Conservation (phyloP, 2,888 invertebrate species). For the Cantharis flavilabris region DNA sequence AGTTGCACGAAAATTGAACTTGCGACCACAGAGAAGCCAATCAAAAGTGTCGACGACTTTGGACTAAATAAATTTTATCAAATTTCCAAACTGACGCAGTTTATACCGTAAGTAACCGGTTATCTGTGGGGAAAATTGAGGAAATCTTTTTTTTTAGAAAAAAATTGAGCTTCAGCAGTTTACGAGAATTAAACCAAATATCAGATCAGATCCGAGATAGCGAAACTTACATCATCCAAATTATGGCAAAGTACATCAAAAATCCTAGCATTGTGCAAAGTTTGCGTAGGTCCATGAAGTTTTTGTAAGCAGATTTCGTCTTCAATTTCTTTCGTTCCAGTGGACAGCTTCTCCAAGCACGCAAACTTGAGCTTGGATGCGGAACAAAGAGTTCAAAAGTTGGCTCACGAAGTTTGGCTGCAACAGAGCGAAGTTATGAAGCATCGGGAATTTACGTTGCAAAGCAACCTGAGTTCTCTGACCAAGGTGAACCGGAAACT, state of each 20-base stretch:
- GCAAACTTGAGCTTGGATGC: conserved; percentile 43
- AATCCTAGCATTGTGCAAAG: not conserved
- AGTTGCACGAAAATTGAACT: not conserved
- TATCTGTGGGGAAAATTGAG: not conserved
- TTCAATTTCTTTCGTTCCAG: conserved; percentile 30
- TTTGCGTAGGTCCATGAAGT: not conserved
- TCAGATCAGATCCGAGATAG: not conserved
- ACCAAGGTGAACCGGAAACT: conserved; percentile 48
- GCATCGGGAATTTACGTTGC: conserved; percentile 41
- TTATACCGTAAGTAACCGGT: not conserved
- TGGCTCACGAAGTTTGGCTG: conserved; percentile 47
- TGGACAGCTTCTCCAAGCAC: conserved; percentile 39
- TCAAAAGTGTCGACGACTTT: not conserved
- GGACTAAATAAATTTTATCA: not conserved
- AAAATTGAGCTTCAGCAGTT: not conserved
- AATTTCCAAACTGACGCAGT: not conserved
- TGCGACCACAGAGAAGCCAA: not conserved
- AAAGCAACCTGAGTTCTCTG: conserved; percentile 42
- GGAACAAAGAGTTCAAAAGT: conserved; percentile 40
- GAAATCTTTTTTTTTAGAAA: not conserved
- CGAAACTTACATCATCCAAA: not conserved
- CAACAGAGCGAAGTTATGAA: conserved; percentile 45
- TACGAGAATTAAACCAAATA: not conserved
- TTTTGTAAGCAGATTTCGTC: not conserved
- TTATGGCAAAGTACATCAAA: not conserved